Conservation (phyloP, 2,797 vertebrate species). For the Spinus olivaceus region DNA sequence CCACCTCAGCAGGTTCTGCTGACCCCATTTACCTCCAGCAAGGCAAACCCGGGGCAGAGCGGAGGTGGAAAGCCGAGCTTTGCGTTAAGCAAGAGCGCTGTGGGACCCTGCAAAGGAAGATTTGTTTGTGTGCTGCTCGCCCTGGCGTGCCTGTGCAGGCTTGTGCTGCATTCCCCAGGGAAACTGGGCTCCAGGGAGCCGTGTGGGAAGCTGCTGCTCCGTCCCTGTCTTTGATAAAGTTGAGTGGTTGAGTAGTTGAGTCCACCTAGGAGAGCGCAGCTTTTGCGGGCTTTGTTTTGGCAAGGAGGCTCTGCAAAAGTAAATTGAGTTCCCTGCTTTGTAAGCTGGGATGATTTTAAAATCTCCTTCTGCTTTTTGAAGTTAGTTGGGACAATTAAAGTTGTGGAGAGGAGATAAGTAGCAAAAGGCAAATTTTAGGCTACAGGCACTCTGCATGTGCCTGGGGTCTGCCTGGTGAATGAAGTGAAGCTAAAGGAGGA, state of each 20-base stretch:
- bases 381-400: not conserved
- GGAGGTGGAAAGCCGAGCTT: not conserved
- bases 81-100: not conserved
- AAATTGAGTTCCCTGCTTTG: not conserved
- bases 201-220: constrained; percentile 7
- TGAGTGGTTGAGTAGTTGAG: not conserved
- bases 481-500: not conserved
- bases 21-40: not conserved
- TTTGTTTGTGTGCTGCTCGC: not conserved
- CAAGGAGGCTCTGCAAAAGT: not conserved
- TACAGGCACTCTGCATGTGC: not conserved
- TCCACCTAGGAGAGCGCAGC: not conserved
- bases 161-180: not conserved
- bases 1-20: not conserved
- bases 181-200: not conserved
- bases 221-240: not conserved
- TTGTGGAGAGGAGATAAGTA: not conserved
- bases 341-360: not conserved
- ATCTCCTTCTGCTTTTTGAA: not conserved
- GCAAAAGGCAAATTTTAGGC: not conserved
- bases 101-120: not conserved
- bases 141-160: not conserved
- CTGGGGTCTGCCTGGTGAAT: not conserved
- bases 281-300: not conserved
- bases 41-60: not conserved